Evolutionary conservation across 2,113 vertebrate species (phyloP), one percentile per base, ranked within the genome.

Genomic region (Phrynosoma blainvillii): DNA sequence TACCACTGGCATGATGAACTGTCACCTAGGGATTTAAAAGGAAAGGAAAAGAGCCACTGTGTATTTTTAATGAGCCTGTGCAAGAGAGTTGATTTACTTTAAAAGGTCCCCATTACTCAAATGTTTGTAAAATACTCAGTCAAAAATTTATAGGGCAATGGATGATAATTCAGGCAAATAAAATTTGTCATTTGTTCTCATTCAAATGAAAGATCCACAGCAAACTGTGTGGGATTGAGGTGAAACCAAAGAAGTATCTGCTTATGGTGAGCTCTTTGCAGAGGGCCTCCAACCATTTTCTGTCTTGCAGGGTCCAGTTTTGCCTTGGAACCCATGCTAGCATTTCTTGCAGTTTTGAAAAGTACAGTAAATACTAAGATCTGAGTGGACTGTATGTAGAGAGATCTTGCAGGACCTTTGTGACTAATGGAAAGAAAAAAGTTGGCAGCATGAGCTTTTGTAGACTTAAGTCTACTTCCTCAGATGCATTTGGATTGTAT

Each of bases 61-160:
- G 88, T 82, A 84, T 81, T 92, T 95, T 86, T 95, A 86, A 94
- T 94, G 92, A 92, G 86, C 84, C 14, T 89, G 82, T 74, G 79
- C n/a, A 14, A 75, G 40, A 84, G 80, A 82, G n/a, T 10, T 1
- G 2, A 10, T 1, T 5, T 1, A 14, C n/a, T 84, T 81, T 27
- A 0, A 62, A 90, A 73, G 0, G 5, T 2, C 4, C 21, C 3
- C 30, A 32, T 0, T 79, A 7, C 32, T 88, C 86, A 47, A 54
- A 11, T 84, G 71, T 79, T 89, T 85, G 79, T 89, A 10, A 27
- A 90, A 91, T 89, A 79, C 0, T 9, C 1, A 0, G 2, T 20
- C 1, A 11, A 1, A 20, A 0, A 71, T 23, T 25, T 16, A 12
- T 27, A 27, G 56, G 16, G 47, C 87, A 76, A 21, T 13, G 40